A percentile compares a stretch with the other conserved stretches of the same genome.
These are phyloP conservation scores for Pseudorhiza aurosa DNA, from an alignment of 30 jellyfish, hydroid and myxozoan genomes.

Conservation along the genomic window DNA sequence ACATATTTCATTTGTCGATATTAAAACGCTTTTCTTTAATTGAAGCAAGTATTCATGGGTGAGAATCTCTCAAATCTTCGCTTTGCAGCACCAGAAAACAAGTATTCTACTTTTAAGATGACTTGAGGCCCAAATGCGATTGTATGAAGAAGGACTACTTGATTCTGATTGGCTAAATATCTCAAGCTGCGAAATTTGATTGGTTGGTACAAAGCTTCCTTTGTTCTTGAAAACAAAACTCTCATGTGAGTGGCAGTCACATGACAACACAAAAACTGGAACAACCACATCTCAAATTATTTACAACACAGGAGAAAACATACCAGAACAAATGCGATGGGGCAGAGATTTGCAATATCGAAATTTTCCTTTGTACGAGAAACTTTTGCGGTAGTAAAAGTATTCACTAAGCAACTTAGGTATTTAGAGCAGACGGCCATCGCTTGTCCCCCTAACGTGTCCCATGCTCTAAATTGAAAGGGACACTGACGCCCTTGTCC, in stretches of 20 bases:
- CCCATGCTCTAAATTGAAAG: no score
- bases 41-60: not conserved
- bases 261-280: slow-evolving; percentile 35
- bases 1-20: not conserved
- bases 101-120: not conserved
- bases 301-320: no score
- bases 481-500: no score
- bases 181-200: slow-evolving; percentile 8
- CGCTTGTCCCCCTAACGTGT: no score
- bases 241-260: slow-evolving; percentile 59
- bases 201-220: slow-evolving; percentile 60
- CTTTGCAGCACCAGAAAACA: not conserved
- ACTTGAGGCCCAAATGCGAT: slow-evolving; percentile 27
- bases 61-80: not conserved
- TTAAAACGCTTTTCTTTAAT: not conserved
- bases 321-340: no score
- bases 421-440: no score
- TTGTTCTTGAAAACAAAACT: slow-evolving; percentile 24
- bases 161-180: slow-evolving; percentile 27
- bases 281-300: not conserved
- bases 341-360: no score
- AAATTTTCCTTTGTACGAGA: no score
- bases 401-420: no score
- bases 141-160: slow-evolving; percentile 10
- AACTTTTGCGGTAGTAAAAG: no score